Conservation (phyloP, 2,888 invertebrate species). For the Drosophila affinis region DNA sequence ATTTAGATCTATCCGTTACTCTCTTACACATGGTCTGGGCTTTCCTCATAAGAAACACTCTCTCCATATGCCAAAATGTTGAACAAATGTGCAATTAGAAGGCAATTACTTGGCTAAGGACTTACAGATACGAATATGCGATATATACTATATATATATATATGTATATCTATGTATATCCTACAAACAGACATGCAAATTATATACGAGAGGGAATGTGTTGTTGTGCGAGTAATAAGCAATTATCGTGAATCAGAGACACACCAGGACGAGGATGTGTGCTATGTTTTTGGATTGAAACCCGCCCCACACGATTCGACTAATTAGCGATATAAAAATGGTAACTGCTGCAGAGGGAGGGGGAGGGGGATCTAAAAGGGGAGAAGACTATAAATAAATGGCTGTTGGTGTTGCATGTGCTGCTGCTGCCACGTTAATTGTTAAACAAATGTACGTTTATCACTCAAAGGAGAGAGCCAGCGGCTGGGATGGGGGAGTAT, state of each 20-base stretch:
- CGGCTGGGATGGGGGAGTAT: conserved; percentile 3
- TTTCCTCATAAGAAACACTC: not conserved
- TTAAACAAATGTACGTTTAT: conserved; percentile 82
- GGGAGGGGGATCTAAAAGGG: conserved; percentile 18
- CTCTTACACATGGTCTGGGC: too few relatives aligned
- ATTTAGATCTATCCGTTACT: not conserved
- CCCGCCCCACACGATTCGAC: conserved; percentile 38
- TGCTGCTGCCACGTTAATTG: conserved; percentile 82
- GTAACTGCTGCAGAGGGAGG: conserved; percentile 26
- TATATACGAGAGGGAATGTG: conserved; percentile 24
- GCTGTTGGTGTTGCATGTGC: conserved; percentile 18
- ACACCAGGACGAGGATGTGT: conserved; percentile 5
- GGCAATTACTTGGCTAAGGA: conserved; percentile 61
- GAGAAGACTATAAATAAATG: conserved; percentile 68
- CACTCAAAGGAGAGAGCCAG: conserved; percentile 67
- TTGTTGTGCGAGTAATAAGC: conserved; percentile 67
- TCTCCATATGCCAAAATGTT: not conserved
- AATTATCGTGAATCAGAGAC: conserved; percentile 78
- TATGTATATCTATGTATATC: not conserved
- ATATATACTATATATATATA: not conserved
- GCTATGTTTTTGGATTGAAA: conserved; percentile 6
- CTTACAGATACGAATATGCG: conserved; percentile 11
- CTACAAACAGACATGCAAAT: conserved; percentile 20
- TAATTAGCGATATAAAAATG: conserved; percentile 72
- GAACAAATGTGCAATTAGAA: conserved; percentile 55